A percentile compares a stretch with the other conserved stretches of the same genome.
phyloP scores from a whole-genome alignment of 2,113 vertebrate genomes.

The Pseudopipra pipra region DNA sequence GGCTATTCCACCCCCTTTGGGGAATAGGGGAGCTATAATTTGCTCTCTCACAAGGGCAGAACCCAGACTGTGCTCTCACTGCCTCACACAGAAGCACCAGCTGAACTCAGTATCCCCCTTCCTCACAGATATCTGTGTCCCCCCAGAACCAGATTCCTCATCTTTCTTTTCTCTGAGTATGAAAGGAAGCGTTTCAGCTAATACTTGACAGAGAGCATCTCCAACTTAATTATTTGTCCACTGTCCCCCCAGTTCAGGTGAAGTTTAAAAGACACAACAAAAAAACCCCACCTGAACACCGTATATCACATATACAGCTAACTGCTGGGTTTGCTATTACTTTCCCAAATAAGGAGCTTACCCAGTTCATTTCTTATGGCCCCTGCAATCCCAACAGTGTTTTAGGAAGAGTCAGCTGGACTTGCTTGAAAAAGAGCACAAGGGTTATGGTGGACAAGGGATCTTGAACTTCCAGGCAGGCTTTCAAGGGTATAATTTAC shows the following conservation, averaged over 20 bases:
- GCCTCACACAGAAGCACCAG: not conserved
- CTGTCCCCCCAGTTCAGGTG: not conserved
- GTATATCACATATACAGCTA: accelerated
- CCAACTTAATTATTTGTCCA: not conserved
- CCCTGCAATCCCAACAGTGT: not conserved
- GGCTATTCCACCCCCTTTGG: not conserved
- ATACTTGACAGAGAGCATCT: not conserved
- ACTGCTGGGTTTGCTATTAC: not conserved
- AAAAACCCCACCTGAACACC: accelerated
- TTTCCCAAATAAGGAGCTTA: not conserved
- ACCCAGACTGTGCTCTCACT: not conserved
- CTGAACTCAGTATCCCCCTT: not conserved
- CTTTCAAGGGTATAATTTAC: not conserved
- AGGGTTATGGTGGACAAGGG: not conserved
- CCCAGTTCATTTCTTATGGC: not conserved
- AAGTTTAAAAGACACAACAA: not conserved
- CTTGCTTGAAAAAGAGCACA: not conserved
- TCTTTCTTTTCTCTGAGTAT: not conserved
- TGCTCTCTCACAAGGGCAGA: not conserved
- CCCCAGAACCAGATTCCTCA: not conserved
- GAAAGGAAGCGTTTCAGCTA: not conserved
- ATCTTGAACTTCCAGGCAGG: slow-evolving; percentile 2
- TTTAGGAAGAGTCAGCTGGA: not conserved
- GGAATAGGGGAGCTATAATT: not conserved
- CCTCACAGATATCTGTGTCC: accelerated